A percentile compares a stretch with the other conserved stretches of the same genome.
phyloP scores from a whole-genome alignment of 2,888 invertebrate species.

The Parascotia fuliginaria region DNA sequence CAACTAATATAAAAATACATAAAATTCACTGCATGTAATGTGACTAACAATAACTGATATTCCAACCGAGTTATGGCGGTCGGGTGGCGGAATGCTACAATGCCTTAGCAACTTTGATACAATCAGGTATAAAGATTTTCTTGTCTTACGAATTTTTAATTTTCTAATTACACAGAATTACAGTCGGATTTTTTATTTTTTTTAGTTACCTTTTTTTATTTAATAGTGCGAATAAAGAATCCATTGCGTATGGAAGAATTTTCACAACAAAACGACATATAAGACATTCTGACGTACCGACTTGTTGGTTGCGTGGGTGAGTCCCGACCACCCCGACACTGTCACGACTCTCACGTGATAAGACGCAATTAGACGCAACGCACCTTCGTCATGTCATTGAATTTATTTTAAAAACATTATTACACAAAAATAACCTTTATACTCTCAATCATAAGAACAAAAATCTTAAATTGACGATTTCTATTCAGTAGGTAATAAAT shows the following conservation, averaged over 20 bases:
- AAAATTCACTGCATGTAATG: too few species aligned
- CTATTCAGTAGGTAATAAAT: conserved; percentile 15
- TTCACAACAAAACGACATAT: conserved; percentile 8
- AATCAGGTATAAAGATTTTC: too few species aligned
- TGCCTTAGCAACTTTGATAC: too few species aligned
- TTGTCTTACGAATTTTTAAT: too few species aligned
- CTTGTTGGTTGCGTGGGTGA: conserved; percentile 47
- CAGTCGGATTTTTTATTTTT: too few species aligned
- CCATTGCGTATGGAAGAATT: neutral
- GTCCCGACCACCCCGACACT: conserved; percentile 48
- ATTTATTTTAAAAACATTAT: conserved; percentile 19
- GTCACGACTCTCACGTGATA: conserved; percentile 55
- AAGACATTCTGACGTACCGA: conserved; percentile 45
- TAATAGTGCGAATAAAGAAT: too few species aligned
- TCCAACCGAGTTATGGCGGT: too few species aligned
- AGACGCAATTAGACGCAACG: conserved; percentile 62
- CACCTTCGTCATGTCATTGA: conserved; percentile 56
- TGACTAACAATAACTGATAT: too few species aligned
- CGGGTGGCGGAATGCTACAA: too few species aligned
- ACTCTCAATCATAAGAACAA: conserved; percentile 9
- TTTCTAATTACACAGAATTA: too few species aligned
- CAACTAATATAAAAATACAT: too few species aligned
- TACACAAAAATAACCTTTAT: conserved; percentile 21
- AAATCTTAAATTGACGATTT: conserved; percentile 9
- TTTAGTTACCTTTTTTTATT: too few species aligned